Conservation (phyloP, 2,888 invertebrate species). For the Tillus elongatus region DNA sequence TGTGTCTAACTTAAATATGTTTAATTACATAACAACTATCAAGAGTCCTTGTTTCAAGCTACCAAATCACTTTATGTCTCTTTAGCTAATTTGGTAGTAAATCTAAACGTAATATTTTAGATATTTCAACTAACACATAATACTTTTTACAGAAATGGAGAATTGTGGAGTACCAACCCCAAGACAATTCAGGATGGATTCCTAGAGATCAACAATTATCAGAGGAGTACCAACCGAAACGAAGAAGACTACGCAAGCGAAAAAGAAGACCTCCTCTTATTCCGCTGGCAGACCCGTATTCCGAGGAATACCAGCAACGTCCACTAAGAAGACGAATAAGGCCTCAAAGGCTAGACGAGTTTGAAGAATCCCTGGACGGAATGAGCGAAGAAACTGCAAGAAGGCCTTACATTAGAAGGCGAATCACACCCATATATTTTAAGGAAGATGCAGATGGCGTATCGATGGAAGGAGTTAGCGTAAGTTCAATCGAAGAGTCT, state of each 20-base stretch:
- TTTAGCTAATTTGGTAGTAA: too few species aligned
- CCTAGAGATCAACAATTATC: conserved; percentile 28
- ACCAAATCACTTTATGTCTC: too few species aligned
- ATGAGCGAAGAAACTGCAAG: conserved; percentile 19
- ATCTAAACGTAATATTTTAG: too few species aligned
- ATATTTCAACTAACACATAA: too few species aligned
- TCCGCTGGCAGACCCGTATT: too few species aligned
- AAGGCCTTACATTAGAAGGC: conserved; percentile 14
- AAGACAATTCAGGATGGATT: conserved; percentile 34
- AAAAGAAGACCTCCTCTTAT: conserved; percentile 50
- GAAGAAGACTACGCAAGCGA: conserved; percentile 49
- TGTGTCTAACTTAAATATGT: too few species aligned
- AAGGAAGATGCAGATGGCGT: conserved; percentile 11
- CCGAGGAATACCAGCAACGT: too few species aligned
- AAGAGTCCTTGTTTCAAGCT: too few species aligned
- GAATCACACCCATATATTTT: conserved; percentile 15
- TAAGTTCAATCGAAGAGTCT: too few species aligned
- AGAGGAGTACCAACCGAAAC: conserved; percentile 33
- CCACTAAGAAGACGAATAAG: conserved; percentile 34
- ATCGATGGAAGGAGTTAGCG: too few species aligned
- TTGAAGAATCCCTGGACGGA: conserved; percentile 30
- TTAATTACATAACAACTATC: too few species aligned
- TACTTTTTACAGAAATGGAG: conserved; percentile 50
- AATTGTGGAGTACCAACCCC: conserved; percentile 34
- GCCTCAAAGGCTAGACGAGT: conserved; percentile 31